Base-by-base conservation (phyloP, 2,113 vertebrate species). In the Glaucomys volans region DNA sequence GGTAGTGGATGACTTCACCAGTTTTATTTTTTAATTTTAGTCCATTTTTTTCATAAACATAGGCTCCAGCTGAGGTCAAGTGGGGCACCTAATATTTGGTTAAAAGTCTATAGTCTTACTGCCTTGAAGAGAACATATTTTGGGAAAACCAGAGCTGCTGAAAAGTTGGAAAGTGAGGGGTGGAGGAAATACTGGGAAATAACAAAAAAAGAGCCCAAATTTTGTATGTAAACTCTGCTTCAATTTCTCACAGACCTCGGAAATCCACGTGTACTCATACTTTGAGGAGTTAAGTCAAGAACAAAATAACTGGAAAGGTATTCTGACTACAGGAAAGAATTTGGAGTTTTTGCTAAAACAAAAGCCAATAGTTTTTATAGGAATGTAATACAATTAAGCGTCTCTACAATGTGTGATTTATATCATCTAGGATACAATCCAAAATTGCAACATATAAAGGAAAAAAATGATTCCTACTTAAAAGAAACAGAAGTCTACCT, bases 401-500 rank as follows among this genome's bases (percentile, higher is more conserved):
- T 79, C 32, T 77, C 72, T 82, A 75, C 6, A 81, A 87, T 30
- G 8, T 52, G 18, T 71, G 52, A 62, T 52, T 52, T 42, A 77
- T 9, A 62, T 1, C 18, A 18, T 30, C 42, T 22, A 93, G n/a
- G 64, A 85, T 20, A 79, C 17, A 93, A 90, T 35, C n/a, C 40
- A 40, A 95, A 90, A 93, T 77, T 79, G 92, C 52, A 12, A 42
- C 59, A 84, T 52, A 71, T 30, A 92, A 67, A 84, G 40, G 47
- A 37, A 62, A 77, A 59, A 77, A 62, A 26, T 26, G 24, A 67
- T 3, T 7, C 10, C 69, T 14, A 81, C 9, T 69, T 62, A 69
- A 95, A 76, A 95, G 40, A 92, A 87, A 93, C 37, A 30, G 54
- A 90, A 79, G 72, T 30, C n/a, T 83, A 89, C 24, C 4, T 64